Evolutionary conservation across 2,113 vertebrate species (phyloP).

Genomic region (Genyomyrus donnyi): DNA sequence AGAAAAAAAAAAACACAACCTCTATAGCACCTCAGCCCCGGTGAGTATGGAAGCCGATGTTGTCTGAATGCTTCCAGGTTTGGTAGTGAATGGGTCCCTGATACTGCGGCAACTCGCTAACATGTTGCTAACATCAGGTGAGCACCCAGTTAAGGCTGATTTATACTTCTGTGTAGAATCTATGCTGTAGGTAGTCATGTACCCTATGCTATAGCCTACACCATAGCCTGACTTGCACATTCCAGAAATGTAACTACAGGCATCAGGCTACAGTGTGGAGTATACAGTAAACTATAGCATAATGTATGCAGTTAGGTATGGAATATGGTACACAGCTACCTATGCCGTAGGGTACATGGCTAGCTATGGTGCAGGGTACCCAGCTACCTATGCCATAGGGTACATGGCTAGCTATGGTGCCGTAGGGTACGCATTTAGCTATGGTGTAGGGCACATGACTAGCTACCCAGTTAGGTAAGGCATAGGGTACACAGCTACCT

Average conservation of each 20-base stretch:
- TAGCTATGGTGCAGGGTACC: too few relatives aligned
- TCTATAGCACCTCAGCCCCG: conserved; percentile 31
- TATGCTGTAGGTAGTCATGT: not conserved
- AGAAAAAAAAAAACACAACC: not conserved
- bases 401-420: too few relatives aligned
- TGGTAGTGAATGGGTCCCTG: not conserved
- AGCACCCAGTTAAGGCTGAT: not conserved
- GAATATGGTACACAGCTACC: too few relatives aligned
- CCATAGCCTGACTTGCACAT: not conserved
- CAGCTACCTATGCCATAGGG: too few relatives aligned
- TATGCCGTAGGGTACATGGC: too few relatives aligned
- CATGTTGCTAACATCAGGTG: not conserved
- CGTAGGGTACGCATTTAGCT: too few relatives aligned
- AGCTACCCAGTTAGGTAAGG: too few relatives aligned
- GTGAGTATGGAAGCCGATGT: conserved; percentile 24
- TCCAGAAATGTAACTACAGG: not conserved
- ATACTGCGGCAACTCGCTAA: not conserved
- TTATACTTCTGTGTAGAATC: not conserved
- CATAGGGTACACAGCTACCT: too few relatives aligned
- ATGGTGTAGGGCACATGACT: conserved; percentile 49
- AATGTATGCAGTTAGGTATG: too few relatives aligned
- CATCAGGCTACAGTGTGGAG: not conserved
- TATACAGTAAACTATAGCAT: too few relatives aligned
- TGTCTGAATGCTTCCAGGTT: not conserved
- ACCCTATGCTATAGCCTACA: not conserved